Evolutionary conservation across 2,888 invertebrate genomes (phyloP).

Genomic region (Ceraclea dissimilis): DNA sequence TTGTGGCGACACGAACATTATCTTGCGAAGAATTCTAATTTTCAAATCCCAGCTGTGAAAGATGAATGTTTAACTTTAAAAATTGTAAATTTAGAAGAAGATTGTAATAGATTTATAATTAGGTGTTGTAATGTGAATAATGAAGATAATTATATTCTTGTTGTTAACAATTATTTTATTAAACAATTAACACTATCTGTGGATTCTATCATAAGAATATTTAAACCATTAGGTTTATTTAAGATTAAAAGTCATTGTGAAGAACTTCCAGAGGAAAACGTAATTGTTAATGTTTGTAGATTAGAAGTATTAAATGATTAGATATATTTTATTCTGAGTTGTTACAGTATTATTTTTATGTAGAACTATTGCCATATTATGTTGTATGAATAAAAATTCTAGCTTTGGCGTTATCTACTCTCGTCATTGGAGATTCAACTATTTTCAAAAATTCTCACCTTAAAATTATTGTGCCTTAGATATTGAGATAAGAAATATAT

Average conservation of each 20-base stretch:
- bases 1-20: slow-evolving; percentile 51
- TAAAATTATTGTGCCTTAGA: too few relatives aligned
- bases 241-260: slow-evolving; percentile 21
- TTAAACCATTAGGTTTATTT: slow-evolving; percentile 34
- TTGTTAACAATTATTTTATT: slow-evolving; percentile 35
- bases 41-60: slow-evolving; percentile 33
- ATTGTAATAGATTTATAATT: slow-evolving; percentile 37
- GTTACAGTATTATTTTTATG: too few relatives aligned
- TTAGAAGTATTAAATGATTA: slow-evolving; percentile 30
- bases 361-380: too few relatives aligned
- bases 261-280: slow-evolving; percentile 25
- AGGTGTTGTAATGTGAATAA: slow-evolving; percentile 29
- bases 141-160: slow-evolving; percentile 31
- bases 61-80: slow-evolving; percentile 22
- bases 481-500: too few relatives aligned
- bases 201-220: slow-evolving; percentile 35
- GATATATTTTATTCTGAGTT: too few relatives aligned
- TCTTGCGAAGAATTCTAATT: slow-evolving; percentile 40
- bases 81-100: slow-evolving; percentile 18
- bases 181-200: slow-evolving; percentile 29
- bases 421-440: too few relatives aligned
- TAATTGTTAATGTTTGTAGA: slow-evolving; percentile 40
- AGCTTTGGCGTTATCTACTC: too few relatives aligned
- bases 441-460: too few relatives aligned
- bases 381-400: too few relatives aligned